Base-by-base conservation (phyloP, 2,797 vertebrate species). In the Parambassis ranga region DNA sequence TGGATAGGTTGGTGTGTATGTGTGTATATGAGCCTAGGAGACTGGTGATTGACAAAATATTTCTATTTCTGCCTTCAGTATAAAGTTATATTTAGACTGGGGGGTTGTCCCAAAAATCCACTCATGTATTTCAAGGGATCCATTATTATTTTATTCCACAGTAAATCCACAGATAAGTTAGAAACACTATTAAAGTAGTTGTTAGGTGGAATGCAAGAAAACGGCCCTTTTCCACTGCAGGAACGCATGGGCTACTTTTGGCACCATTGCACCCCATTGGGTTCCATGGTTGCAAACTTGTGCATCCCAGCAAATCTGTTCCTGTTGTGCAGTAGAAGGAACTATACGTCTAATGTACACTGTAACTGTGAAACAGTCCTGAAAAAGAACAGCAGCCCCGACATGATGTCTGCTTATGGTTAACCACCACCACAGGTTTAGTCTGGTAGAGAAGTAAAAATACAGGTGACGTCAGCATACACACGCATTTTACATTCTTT, bases 381-480 rank as follows among this genome's bases (percentile, higher is more conserved):
- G 67, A 51, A 60, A 67, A 46, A 55, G 37, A 55, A n/a, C 53
- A 65, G 30, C 56, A 37, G 44, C 27, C 18, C 49, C 7, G 27
- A 71, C 18, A 3, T 39, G 26, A 18, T 16, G 69, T 76, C 72
- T 77, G 71, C 68, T 60, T 73, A 24, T 10, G 49, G 65, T 77
- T 68, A 75, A 57, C 52, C 66, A 64, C 62, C 52, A 37, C 20
- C 36, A 33, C 47, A 43, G 47, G 59, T 79, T 74, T 61, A 81
- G 69, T 81, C 57, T 67, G 3, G 28, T 10, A 18, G 46, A 37
- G 36, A 44, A 66, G 41, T 36, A 31, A 52, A 71, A 82, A 33
- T 68, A 59, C 64, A 65, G 55, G 55, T 70, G 62, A 65, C 55
- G 72, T 59, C 23, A 46, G 32, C 32, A 4, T 8, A 15, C 26